Percentiles rank a stretch among this genome's conserved stretches.
These are phyloP conservation scores for Lampris megalopsis DNA, from an alignment of 2,113 vertebrate species.

Conservation along the genomic window DNA sequence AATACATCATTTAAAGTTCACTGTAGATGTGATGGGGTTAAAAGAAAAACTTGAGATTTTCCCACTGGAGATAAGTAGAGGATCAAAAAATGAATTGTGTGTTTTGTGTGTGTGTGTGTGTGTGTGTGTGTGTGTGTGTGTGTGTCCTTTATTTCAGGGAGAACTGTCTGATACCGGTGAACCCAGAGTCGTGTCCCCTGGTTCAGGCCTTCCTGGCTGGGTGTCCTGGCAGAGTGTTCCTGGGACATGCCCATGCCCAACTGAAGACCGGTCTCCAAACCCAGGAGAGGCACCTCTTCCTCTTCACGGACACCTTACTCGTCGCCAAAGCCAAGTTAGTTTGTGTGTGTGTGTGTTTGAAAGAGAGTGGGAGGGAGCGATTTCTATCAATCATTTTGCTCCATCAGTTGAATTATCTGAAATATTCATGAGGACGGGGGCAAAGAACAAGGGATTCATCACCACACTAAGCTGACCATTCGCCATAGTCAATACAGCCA, in stretches of 20 bases:
- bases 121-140: constrained; percentile 12
- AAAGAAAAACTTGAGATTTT: too few relatives aligned
- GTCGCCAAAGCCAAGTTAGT: constrained; percentile 95
- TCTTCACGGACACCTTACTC: constrained; percentile 92
- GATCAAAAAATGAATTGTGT: too few relatives aligned
- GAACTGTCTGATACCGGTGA: constrained; percentile 85
- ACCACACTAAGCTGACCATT: too few relatives aligned
- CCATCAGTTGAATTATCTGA: too few relatives aligned
- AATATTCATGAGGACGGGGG: too few relatives aligned
- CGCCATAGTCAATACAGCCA: too few relatives aligned
- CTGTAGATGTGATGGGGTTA: too few relatives aligned
- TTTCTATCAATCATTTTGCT: too few relatives aligned
- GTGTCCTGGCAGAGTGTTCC: constrained; percentile 82
- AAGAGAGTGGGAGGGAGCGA: neutral
- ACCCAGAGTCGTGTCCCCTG: constrained; percentile 87
- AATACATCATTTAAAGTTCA: too few relatives aligned
- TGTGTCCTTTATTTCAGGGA: constrained; percentile 80
- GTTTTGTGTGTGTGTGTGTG: too few relatives aligned
- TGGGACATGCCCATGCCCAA: constrained; percentile 88
- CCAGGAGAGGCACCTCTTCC: constrained; percentile 93
- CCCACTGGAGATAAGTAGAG: too few relatives aligned
- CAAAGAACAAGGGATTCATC: too few relatives aligned
- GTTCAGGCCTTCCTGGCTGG: constrained; percentile 87
- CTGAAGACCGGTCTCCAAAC: constrained; percentile 92
- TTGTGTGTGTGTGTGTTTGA: neutral